A percentile compares a stretch with the other conserved stretches of the same genome.
Evolutionary conservation across 2,888 invertebrate genomes (phyloP).

Genomic region (Caenorhabditis wallacei): DNA sequence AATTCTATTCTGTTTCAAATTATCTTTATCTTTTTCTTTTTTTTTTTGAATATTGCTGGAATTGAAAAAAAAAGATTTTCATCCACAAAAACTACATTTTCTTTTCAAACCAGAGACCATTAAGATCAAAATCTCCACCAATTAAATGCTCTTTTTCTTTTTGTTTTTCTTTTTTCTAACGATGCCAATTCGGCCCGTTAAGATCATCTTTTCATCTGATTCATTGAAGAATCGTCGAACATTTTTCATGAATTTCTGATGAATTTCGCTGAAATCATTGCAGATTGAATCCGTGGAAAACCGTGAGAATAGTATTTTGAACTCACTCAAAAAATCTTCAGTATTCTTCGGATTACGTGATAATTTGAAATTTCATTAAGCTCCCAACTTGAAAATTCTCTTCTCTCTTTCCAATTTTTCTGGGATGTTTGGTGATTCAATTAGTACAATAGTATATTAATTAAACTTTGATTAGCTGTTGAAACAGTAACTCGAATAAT

Average conservation of each 20-base stretch:
- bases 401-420: too few relatives aligned
- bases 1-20: too few relatives aligned
- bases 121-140: background rate
- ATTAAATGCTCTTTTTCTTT: background rate
- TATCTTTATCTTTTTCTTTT: too few relatives aligned
- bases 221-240: background rate
- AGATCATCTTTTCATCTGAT: background rate
- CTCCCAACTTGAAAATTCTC: too few relatives aligned
- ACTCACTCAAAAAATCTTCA: background rate
- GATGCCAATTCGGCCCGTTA: background rate
- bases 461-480: too few relatives aligned
- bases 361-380: background rate
- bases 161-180: background rate
- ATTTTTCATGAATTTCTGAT: background rate
- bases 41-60: too few relatives aligned
- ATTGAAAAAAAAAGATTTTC: background rate
- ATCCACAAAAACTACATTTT: too few relatives aligned
- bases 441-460: too few relatives aligned
- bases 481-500: too few relatives aligned
- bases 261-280: too few relatives aligned
- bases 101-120: background rate
- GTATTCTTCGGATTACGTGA: constrained; percentile 10
- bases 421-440: too few relatives aligned
- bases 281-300: too few relatives aligned
- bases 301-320: constrained; percentile 15